A percentile compares a stretch with the other conserved stretches of the same genome.
Evolutionary conservation across 1,140 invertebrate genomes (phyloP).

Genomic region (Brachionus asplanchnoidis): DNA sequence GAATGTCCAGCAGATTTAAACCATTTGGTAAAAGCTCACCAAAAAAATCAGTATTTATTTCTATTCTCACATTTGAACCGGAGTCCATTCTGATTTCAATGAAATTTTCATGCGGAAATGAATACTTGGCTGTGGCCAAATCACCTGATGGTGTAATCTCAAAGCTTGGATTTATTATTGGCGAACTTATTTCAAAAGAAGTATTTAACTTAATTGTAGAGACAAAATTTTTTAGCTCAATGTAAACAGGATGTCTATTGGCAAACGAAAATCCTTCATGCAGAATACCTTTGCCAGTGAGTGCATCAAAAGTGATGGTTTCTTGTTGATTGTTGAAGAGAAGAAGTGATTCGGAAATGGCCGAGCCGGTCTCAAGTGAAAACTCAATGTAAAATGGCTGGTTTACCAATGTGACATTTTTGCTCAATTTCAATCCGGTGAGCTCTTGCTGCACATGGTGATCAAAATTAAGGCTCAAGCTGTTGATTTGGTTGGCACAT

Average conservation of each 20-base stretch:
- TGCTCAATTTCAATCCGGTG: not conserved
- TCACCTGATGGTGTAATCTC: not conserved
- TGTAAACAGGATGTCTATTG: not conserved
- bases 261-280: not conserved
- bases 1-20: not conserved
- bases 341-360: not conserved
- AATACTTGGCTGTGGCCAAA: not conserved
- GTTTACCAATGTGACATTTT: not conserved
- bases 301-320: not conserved
- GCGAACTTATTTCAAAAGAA: constrained; percentile 8
- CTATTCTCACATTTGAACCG: constrained; percentile 29
- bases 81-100: constrained; percentile 20
- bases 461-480: not conserved
- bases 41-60: not conserved
- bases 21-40: not conserved
- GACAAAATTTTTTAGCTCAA: not conserved
- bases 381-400: not conserved
- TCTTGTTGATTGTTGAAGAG: not conserved
- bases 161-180: constrained; percentile 21
- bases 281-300: not conserved
- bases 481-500: constrained; percentile 7
- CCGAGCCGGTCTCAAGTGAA: not conserved
- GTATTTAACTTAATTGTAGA: not conserved
- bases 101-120: not conserved
- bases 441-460: not conserved